phyloP scores from a whole-genome alignment of 2,797 vertebrate genomes.

The Micropoecilia bifurca region DNA sequence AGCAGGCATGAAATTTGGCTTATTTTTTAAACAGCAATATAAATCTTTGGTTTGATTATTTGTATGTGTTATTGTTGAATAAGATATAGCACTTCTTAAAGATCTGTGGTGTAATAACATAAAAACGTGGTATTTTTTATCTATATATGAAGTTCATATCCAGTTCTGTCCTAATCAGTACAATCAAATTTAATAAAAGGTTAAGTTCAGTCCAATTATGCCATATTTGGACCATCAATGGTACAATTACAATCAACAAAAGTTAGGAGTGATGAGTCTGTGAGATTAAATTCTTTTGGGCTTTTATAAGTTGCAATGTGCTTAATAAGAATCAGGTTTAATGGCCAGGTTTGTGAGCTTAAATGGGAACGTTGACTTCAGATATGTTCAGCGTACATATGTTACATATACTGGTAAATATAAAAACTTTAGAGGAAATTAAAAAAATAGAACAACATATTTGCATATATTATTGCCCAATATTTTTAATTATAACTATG shows the following conservation, averaged over 20 bases:
- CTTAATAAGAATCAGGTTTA: background rate
- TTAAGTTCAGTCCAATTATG: background rate
- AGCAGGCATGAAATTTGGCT: background rate
- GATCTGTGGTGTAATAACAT: background rate
- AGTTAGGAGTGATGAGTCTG: background rate
- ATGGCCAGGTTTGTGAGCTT: background rate
- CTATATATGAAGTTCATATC: background rate
- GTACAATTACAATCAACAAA: background rate
- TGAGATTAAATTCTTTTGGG: background rate
- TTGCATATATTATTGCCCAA: background rate
- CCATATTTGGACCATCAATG: background rate
- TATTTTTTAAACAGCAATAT: background rate
- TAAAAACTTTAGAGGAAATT: background rate
- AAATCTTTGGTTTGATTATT: background rate
- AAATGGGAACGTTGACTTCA: background rate
- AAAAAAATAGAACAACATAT: no score
- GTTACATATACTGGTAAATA: background rate
- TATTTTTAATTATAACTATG: background rate
- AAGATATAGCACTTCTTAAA: background rate
- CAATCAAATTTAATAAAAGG: background rate
- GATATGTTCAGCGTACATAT: background rate
- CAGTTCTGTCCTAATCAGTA: background rate
- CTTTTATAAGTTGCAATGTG: background rate
- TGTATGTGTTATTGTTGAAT: background rate
- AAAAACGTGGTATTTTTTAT: no score